Evolutionary conservation across 2,113 vertebrate species (phyloP).

Genomic region (Trogon surrucura): DNA sequence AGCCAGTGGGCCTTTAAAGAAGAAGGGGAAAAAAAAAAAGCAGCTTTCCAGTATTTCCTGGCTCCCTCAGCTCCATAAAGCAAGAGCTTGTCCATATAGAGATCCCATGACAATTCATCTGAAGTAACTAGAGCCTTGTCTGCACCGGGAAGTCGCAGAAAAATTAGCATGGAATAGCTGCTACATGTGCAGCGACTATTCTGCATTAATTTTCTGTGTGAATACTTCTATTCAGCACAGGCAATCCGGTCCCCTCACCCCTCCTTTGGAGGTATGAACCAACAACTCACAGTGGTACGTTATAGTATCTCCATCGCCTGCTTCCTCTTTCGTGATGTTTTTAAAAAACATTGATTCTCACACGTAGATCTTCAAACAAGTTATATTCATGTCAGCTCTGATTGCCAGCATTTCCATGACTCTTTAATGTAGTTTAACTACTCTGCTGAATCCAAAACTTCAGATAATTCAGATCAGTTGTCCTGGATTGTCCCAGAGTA

Average conservation of each 20-base stretch:
- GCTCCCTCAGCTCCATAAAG: background rate
- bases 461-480: background rate
- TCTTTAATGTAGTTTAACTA: background rate
- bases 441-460: background rate
- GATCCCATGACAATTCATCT: constrained; percentile 17
- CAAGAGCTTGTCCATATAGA: background rate
- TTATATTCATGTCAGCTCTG: background rate
- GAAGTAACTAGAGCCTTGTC: constrained; percentile 17
- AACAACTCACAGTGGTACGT: background rate
- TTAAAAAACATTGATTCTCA: background rate
- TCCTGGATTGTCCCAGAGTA: fast-evolving
- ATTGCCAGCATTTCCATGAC: background rate
- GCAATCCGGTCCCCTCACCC: background rate
- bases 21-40: background rate
- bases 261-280: background rate
- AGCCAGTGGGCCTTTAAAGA: background rate
- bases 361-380: background rate
- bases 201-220: constrained; percentile 27
- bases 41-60: constrained; percentile 36
- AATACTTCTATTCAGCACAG: constrained; percentile 47
- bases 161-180: constrained; percentile 53
- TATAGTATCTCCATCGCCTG: background rate
- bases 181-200: constrained; percentile 12
- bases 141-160: background rate
- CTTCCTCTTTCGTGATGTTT: background rate